Conservation (phyloP, 2,888 invertebrate species). For the Philaethria dido region DNA sequence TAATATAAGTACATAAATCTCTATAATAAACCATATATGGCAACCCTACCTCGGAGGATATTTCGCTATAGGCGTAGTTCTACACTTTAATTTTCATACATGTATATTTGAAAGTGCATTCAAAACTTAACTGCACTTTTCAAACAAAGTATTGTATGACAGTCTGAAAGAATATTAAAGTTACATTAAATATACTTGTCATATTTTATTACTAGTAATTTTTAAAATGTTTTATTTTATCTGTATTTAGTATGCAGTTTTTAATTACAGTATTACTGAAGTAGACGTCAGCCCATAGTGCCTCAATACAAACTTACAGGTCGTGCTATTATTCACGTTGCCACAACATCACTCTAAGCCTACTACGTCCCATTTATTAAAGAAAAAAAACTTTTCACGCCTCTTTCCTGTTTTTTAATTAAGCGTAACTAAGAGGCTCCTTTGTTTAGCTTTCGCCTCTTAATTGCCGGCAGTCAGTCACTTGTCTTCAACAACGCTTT, state of each 20-base stretch:
- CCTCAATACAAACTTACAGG: constrained; percentile 25
- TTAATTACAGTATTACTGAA: neutral
- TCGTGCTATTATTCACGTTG: constrained; percentile 39
- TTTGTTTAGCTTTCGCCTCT: constrained; percentile 64
- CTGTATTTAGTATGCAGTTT: neutral
- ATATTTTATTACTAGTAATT: neutral
- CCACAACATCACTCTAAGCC: constrained; percentile 35
- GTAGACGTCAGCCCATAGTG: neutral
- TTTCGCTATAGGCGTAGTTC: constrained; percentile 42
- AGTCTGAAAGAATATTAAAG: neutral
- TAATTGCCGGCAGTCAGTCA: constrained; percentile 78
- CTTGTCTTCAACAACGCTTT: constrained; percentile 70
- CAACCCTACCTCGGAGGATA: constrained; percentile 54
- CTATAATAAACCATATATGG: constrained; percentile 4
- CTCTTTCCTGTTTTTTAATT: constrained; percentile 71
- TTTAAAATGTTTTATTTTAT: too few relatives aligned
- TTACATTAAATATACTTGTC: constrained; percentile 2
- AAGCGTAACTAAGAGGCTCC: constrained; percentile 74
- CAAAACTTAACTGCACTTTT: constrained; percentile 24
- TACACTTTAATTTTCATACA: constrained; percentile 42
- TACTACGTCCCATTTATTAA: constrained; percentile 33
- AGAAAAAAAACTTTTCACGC: constrained; percentile 39
- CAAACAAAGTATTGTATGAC: constrained; percentile 7
- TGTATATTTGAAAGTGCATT: constrained; percentile 38
- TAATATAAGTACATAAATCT: neutral